Conservation (phyloP, 30 jellyfish, hydroid and myxozoan species). For the Aurelia aurita complex sp. Pacific region DNA sequence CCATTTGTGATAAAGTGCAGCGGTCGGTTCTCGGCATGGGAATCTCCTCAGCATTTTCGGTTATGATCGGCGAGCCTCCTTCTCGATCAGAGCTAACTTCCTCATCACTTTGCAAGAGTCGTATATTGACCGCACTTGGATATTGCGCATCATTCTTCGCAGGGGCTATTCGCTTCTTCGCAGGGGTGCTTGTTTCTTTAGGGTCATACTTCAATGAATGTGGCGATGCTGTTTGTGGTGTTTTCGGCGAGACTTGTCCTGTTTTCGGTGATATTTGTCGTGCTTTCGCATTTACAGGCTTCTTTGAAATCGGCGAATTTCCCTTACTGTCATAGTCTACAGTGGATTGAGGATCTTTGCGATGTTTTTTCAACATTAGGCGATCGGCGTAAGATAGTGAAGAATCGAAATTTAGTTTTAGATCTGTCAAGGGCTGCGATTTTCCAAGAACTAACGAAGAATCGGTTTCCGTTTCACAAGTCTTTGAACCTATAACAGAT, state of each 20-base stretch:
- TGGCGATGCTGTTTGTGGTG: slow-evolving; percentile 2
- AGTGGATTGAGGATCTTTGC: slow-evolving; percentile 52
- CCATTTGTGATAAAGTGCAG: slow-evolving; percentile 74
- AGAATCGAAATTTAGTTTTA: slow-evolving; percentile 55
- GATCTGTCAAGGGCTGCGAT: slow-evolving; percentile 23
- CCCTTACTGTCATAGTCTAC: slow-evolving; percentile 24
- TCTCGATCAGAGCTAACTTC: slow-evolving; percentile 58
- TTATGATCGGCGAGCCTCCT: slow-evolving; percentile 58
- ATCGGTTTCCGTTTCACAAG: slow-evolving; percentile 73
- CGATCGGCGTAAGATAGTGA: slow-evolving; percentile 75
- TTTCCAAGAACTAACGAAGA: neutral
- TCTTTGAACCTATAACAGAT: slow-evolving; percentile 37
- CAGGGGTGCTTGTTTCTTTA: neutral
- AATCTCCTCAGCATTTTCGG: slow-evolving; percentile 34
- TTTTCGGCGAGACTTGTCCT: slow-evolving; percentile 11
- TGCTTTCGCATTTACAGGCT: neutral
- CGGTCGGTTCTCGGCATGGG: slow-evolving; percentile 44
- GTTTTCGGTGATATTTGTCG: slow-evolving; percentile 9
- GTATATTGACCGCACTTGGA: slow-evolving; percentile 43
- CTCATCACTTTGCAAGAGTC: slow-evolving; percentile 61
- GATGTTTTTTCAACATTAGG: slow-evolving; percentile 72
- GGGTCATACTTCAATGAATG: neutral
- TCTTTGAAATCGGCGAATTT: neutral
- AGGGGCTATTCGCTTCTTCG: slow-evolving; percentile 18
- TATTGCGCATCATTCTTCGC: neutral